Conservation (phyloP, 2,113 vertebrate species). For the Girardinichthys multiradiatus region DNA sequence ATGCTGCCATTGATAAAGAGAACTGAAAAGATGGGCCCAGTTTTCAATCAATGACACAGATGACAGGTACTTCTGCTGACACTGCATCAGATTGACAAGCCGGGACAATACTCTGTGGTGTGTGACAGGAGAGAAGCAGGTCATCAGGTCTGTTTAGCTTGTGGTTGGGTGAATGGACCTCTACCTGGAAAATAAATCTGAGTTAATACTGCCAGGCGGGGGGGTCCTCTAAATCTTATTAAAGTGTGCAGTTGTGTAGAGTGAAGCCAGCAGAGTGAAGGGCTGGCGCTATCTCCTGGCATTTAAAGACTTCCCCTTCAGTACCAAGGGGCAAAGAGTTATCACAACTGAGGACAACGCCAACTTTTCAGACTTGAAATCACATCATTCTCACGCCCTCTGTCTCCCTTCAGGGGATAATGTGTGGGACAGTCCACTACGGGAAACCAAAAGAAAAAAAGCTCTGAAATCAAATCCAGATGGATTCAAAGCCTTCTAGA, state of each 20-base stretch:
- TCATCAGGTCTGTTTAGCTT: slow-evolving; percentile 60
- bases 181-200: slow-evolving; percentile 35
- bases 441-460: slow-evolving; percentile 77
- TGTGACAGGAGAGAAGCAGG: slow-evolving; percentile 41
- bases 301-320: slow-evolving; percentile 62
- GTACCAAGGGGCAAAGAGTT: slow-evolving; percentile 73
- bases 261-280: slow-evolving; percentile 21
- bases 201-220: slow-evolving; percentile 38
- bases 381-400: slow-evolving; percentile 82
- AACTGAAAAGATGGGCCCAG: too few relatives aligned
- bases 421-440: slow-evolving; percentile 64
- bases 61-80: not conserved
- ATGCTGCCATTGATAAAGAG: too few relatives aligned
- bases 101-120: slow-evolving; percentile 14
- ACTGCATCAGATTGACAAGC: slow-evolving; percentile 20
- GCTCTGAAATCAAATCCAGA: slow-evolving; percentile 80
- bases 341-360: slow-evolving; percentile 74
- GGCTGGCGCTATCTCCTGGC: slow-evolving; percentile 44
- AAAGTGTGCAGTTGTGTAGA: slow-evolving; percentile 4
- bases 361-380: slow-evolving; percentile 75
- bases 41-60: too few relatives aligned
- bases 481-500: slow-evolving; percentile 77
- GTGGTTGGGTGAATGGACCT: slow-evolving; percentile 12
- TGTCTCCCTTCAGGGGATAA: slow-evolving; percentile 69
- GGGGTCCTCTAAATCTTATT: slow-evolving; percentile 51